Conservation (phyloP, 2,888 invertebrate genomes). For the Megalurothrips usitatus region DNA sequence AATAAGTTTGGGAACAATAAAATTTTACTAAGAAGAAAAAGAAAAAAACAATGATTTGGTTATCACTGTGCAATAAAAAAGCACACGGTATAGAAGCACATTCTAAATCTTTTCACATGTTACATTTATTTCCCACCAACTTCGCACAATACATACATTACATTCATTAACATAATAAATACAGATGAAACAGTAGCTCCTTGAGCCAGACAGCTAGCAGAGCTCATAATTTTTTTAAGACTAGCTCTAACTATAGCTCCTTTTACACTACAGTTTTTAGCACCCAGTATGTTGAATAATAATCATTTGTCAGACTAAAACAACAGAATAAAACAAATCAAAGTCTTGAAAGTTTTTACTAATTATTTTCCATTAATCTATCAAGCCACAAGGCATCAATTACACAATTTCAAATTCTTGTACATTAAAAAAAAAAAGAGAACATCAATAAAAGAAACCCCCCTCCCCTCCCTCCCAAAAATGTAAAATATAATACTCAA, state of each 20-base stretch:
- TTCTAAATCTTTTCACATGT: background rate
- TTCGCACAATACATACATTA: background rate
- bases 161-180: background rate
- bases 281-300: background rate
- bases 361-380: background rate
- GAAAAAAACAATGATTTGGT: too few relatives aligned
- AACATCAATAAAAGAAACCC: too few relatives aligned
- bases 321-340: background rate
- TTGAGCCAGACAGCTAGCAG: background rate
- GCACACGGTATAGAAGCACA: too few relatives aligned
- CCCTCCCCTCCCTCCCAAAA: too few relatives aligned
- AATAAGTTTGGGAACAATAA: too few relatives aligned
- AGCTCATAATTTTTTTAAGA: background rate
- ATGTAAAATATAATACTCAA: slow-evolving; percentile 13
- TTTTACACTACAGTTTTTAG: background rate
- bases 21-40: too few relatives aligned
- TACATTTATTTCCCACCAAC: background rate
- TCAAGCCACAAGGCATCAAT: background rate
- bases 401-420: background rate
- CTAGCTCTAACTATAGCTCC: slow-evolving; percentile 12
- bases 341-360: background rate
- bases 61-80: background rate
- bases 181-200: background rate
- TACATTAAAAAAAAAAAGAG: background rate
- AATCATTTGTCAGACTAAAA: background rate